Conservation (phyloP, 1,140 invertebrate genomes). For the Drosophila melanica region DNA sequence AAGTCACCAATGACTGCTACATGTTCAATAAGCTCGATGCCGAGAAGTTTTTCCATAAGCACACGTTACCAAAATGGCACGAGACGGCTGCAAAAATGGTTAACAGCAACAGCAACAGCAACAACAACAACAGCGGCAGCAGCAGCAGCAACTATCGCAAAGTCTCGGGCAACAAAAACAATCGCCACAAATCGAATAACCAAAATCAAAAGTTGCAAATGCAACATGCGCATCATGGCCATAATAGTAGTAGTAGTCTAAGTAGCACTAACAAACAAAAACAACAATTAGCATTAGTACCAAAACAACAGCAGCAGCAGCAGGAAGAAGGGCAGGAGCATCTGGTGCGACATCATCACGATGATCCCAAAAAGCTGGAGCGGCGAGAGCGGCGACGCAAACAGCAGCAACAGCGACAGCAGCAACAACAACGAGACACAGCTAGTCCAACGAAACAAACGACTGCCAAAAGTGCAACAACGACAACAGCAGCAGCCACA, state of each 20-base stretch:
- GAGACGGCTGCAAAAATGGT: slow-evolving; percentile 40
- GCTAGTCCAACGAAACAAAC: slow-evolving; percentile 76
- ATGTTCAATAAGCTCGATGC: slow-evolving; percentile 81
- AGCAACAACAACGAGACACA: slow-evolving; percentile 68
- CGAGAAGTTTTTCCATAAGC: slow-evolving; percentile 82
- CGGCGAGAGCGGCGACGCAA: slow-evolving; percentile 73
- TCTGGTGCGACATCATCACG: slow-evolving; percentile 81
- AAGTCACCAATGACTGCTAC: slow-evolving; percentile 82
- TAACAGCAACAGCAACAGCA: slow-evolving; percentile 30
- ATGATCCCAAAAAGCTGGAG: slow-evolving; percentile 71
- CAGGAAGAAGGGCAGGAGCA: slow-evolving; percentile 55
- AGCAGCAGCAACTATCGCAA: slow-evolving; percentile 49
- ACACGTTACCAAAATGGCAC: slow-evolving; percentile 64
- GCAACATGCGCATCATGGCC: slow-evolving; percentile 81
- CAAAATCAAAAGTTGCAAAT: slow-evolving; percentile 79
- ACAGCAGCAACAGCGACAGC: slow-evolving; percentile 54
- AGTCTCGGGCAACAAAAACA: slow-evolving; percentile 74
- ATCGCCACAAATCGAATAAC: slow-evolving; percentile 80
- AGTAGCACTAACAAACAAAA: slow-evolving; percentile 78
- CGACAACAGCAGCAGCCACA: slow-evolving; percentile 34
- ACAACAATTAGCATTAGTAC: slow-evolving; percentile 65
- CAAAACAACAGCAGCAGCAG: slow-evolving; percentile 60
- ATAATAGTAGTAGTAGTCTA: slow-evolving; percentile 83
- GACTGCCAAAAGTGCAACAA: slow-evolving; percentile 58
- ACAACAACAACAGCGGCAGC: slow-evolving; percentile 21